phyloP scores from a whole-genome alignment of 2,797 vertebrate species.

The Arctocebus calabarensis region DNA sequence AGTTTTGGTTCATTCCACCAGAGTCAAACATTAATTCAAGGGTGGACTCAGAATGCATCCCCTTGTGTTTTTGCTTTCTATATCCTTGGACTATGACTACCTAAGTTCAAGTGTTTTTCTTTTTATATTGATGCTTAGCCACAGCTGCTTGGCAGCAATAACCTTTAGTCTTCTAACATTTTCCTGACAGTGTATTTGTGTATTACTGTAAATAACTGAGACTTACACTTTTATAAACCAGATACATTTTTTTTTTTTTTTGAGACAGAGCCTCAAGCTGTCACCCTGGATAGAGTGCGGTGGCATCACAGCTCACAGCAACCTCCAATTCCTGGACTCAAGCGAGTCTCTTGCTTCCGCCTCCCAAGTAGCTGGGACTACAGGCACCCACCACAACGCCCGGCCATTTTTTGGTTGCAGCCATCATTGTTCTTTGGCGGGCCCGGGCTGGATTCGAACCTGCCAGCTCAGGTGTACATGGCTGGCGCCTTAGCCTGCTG shows the following conservation, averaged over 20 bases:
- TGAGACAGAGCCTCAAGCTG: no score
- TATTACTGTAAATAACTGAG: conserved; percentile 37
- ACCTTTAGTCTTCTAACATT: conserved; percentile 50
- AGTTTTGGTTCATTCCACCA: conserved; percentile 29
- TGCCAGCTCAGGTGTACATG: no score
- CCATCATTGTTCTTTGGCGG: no score
- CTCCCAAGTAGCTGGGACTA: no score
- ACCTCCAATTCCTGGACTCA: no score
- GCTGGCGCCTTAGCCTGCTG: no score
- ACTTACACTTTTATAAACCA: conserved; percentile 26
- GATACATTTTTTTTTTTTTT: conserved; percentile 54
- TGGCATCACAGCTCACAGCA: no score
- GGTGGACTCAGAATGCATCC: not conserved
- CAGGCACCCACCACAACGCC: no score
- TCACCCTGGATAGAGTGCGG: no score
- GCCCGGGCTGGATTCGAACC: no score
- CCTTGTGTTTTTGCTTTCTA: not conserved
- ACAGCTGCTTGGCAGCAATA: not conserved
- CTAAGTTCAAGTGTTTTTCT: conserved; percentile 48
- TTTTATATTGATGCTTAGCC: conserved; percentile 50
- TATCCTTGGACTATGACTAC: conserved; percentile 55
- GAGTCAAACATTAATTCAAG: conserved; percentile 30
- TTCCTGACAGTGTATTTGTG: not conserved
- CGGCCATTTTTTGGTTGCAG: no score
- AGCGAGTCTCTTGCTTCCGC: no score